Evolutionary conservation across 2,113 vertebrate species (phyloP).

Genomic region (Heterotilapia buettikoferi): DNA sequence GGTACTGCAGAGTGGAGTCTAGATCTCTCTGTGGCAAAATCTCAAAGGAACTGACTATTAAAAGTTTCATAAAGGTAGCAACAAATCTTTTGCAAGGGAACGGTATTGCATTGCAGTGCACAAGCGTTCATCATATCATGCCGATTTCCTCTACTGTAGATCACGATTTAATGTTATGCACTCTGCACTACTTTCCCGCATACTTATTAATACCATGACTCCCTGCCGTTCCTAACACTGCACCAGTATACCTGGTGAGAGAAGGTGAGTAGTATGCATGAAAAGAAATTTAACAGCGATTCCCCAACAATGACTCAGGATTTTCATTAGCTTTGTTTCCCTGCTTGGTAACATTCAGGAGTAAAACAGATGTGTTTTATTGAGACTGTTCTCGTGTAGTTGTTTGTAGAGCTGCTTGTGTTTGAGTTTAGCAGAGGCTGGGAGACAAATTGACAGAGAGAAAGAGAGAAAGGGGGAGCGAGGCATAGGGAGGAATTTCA

Average conservation of each 20-base stretch:
- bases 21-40: neutral
- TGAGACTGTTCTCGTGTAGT: neutral
- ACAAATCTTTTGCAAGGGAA: neutral
- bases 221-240: neutral
- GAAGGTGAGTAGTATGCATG: constrained; percentile 7
- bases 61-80: neutral
- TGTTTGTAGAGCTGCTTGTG: constrained; percentile 2
- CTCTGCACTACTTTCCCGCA: neutral
- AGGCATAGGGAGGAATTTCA: constrained; percentile 37
- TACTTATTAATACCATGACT: neutral
- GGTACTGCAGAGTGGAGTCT: neutral
- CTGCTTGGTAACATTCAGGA: neutral
- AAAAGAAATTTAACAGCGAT: neutral
- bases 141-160: neutral
- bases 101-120: neutral
- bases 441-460: constrained; percentile 1
- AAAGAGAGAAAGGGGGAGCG: neutral
- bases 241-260: constrained; percentile 6
- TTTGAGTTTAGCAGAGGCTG: neutral
- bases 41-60: neutral
- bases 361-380: neutral
- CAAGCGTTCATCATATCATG: neutral
- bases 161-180: neutral
- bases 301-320: neutral
- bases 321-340: neutral